phyloP scores from a whole-genome alignment of 1,140 invertebrate species.

The Agrypnia vestita region DNA sequence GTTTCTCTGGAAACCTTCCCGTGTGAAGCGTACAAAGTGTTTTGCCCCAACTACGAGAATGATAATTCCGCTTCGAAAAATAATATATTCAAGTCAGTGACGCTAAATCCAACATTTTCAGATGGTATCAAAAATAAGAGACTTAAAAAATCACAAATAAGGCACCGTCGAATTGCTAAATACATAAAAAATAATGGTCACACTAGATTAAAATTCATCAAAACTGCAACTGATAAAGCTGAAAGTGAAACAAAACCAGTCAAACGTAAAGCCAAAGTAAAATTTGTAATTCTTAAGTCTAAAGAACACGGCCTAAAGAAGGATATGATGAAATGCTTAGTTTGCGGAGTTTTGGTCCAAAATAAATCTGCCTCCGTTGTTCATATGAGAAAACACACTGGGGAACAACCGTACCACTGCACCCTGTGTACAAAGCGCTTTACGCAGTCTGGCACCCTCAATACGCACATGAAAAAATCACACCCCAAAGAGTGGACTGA shows the following conservation, averaged over 20 bases:
- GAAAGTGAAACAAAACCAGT: not conserved
- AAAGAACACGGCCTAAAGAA: slow-evolving; percentile 27
- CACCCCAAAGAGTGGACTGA: slow-evolving; percentile 27
- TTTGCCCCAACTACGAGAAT: not conserved
- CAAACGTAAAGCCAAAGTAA: not conserved
- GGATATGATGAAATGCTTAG: slow-evolving; percentile 26
- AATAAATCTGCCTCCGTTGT: slow-evolving; percentile 36
- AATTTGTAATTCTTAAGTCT: slow-evolving; percentile 5
- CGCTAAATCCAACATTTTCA: not conserved
- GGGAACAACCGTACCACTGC: slow-evolving; percentile 18
- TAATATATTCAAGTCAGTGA: not conserved
- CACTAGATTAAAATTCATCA: not conserved
- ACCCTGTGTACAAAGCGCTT: slow-evolving; percentile 2
- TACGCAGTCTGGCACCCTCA: slow-evolving; percentile 9
- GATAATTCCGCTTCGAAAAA: not conserved
- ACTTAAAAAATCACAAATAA: not conserved
- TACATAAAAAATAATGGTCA: not conserved
- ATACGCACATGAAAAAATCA: slow-evolving; percentile 30
- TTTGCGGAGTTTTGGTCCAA: slow-evolving; percentile 4
- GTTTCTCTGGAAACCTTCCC: not conserved
- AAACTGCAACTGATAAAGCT: not conserved
- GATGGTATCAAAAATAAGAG: not conserved
- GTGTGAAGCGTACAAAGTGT: not conserved
- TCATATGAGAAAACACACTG: slow-evolving; percentile 23
- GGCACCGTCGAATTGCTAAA: not conserved